Conservation (phyloP, 2,888 invertebrate species). For the Lycophotia porphyrea region DNA sequence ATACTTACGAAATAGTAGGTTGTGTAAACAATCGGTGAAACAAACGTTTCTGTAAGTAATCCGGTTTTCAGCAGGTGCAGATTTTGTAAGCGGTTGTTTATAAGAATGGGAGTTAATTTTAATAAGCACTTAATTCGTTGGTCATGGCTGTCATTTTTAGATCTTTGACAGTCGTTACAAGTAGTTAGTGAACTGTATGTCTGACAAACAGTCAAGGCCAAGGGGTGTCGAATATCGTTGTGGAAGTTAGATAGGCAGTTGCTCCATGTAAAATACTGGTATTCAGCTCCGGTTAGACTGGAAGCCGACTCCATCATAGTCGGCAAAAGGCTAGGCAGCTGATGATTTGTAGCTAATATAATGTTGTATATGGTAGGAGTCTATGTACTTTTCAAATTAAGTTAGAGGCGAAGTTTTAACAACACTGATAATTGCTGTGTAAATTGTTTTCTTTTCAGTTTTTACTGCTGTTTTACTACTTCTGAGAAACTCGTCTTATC, state of each 20-base stretch:
- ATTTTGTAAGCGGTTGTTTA: conserved; percentile 58
- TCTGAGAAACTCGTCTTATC: not conserved
- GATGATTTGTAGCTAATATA: not conserved
- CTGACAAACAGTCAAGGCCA: not conserved
- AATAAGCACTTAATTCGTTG: not conserved
- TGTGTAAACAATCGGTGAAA: conserved; percentile 50
- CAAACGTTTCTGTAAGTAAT: conserved; percentile 43
- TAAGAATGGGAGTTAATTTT: conserved; percentile 11
- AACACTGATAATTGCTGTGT: not conserved
- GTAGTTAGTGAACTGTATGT: not conserved
- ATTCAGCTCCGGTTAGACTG: not conserved
- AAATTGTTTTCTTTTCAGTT: conserved; percentile 14
- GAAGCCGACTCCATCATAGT: not conserved
- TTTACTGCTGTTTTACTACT: conserved; percentile 34
- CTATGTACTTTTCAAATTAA: not conserved
- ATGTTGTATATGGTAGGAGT: not conserved
- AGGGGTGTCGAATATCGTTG: not conserved
- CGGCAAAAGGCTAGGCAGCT: not conserved
- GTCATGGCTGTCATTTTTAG: not conserved
- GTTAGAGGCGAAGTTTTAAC: not conserved
- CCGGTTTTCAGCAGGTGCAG: conserved; percentile 52
- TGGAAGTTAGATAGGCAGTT: not conserved
- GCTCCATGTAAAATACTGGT: not conserved
- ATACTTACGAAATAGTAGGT: conserved; percentile 38
- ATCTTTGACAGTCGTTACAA: not conserved